Evolutionary conservation across 2,113 vertebrate species (phyloP), one percentile per base, ranked within the genome.

Genomic region (Pagrus major): DNA sequence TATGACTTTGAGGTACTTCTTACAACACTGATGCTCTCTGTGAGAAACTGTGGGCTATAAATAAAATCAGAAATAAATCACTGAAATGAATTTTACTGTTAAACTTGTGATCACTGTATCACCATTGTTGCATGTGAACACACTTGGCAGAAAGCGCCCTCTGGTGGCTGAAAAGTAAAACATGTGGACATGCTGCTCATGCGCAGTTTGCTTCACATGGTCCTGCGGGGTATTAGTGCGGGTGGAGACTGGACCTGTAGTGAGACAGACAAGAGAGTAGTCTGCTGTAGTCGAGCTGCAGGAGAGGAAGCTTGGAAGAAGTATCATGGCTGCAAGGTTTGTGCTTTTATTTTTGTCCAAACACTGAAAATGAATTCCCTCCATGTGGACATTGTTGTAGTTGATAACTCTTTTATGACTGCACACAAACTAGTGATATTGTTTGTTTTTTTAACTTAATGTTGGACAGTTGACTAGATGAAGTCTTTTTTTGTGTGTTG

Each of bases 311-410:
- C 33, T 31, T 20, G 37, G 5, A 18, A 20, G 9, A 33, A 35
- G 16, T 15, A 79, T 58, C 59, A 91, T 91, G 91, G 56, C 82
- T 83, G 20, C 8, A 7, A 76, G 78, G 90, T 93, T 2, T 63
- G n/a, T 77, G 2, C 51, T 76, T 64, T 41, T 69, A 16, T 41
- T 66, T 12, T n/a, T 21, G 6, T 1, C 1, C 1, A 14, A 25
- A n/a, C 20, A 21, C 4, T 46, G 4, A 14, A 25, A 52, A 73
- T 20, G 0, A 15, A 27, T 49, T 2, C 18, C 1, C 5, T 44
- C 3, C 6, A 11, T 66, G 11, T 67, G 42, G 63, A 20, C 35
- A 44, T 12, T 29, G 9, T 12, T 55, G 47, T 1, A 56, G 20
- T 49, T 63, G 27, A 5, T 18, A 51, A 1, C 0, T 4, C 41